Base-by-base conservation (phyloP, 2,888 invertebrate species). In the Drosophila borborema region DNA sequence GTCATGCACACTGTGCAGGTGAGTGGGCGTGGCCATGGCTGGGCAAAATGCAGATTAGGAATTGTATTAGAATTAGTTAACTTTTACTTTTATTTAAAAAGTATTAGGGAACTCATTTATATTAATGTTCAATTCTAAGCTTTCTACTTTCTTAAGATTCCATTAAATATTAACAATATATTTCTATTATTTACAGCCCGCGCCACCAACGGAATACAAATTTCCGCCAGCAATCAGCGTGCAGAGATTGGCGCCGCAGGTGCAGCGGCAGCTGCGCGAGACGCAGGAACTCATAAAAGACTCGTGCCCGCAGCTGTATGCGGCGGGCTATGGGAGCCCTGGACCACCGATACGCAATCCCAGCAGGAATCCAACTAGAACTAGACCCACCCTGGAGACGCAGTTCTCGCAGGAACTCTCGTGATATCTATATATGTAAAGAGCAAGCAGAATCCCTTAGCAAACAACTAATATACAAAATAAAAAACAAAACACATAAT, bases 371-470 rank as follows among this genome's bases (percentile, higher is more conserved):
- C 84, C 92, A 89, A 88, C 90, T 89, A 92, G 93, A 91, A 83
- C 90, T 90, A 92, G 93, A 90, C 93, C 93, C 92, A 93, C 93
- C 92, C 91, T 93, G 93, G 93, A 93, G 92, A 92, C 93, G 69
- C 93, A 93, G 91, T 93, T 93, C 92, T 93, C 93, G 78, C 93
- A 93, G 92, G 93, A 93, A 92, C 92, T 93, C 91, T 93, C 93
- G 93, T 93, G 93, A 93, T 93, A 93, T 93, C 92, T 93, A 92
- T 92, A 93, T 88, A 87, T 87, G 87, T 87, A 90, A 92, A 93
- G 86, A 92, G 92, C 90, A 90, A 79, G 82, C 81, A 84, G 78
- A 82, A 60, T 20, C 51, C 60, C 65, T 46, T 65, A 83, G 63
- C 66, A 81, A 74, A 59, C 62, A 64, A 72, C 69, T 51, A 78